Base-by-base conservation (phyloP, 2,888 invertebrate genomes). In the Lamellibrachia columna region DNA sequence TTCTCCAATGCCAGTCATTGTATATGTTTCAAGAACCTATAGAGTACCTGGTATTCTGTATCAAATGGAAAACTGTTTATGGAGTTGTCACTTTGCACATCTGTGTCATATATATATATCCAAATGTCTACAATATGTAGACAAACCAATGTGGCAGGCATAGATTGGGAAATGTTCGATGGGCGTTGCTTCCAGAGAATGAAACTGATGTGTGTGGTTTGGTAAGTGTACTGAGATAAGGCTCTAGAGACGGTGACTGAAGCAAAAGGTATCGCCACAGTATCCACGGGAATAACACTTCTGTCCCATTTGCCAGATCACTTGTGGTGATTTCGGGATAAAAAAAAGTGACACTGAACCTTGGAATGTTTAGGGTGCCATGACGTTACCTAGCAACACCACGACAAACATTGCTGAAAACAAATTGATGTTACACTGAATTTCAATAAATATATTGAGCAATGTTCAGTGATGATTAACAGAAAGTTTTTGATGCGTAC, bases 391-490 rank as follows among this genome's bases (percentile, higher is more conserved):
- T 40, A 40, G 40, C 40, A 40, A 40, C 0, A 40, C 40, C 40
- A 40, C 1, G 40, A 40, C 40, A 40, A 40, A 40, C 40, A 40
- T 40, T 40, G 40, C 40, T 40, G 40, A 40, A 40, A 40, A 40
- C 40, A 40, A 40, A 40, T 40, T 40, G 40, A 40, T 15, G 75
- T 75, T 75, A n/a, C 75, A 75, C 75, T 75, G 75, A 75, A 75
- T 75, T 75, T n/a, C 75, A 75, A 75, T 75, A 75, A 75, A 11
- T 75, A 75, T 75, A 75, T 75, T 75, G 75, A 75, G 75, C 75
- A 75, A 75, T 22, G 75, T 75, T n/a, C 75, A 75, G 75, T 75
- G 75, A 75, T 2, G 22, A 15, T 11, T 0, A 11, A 22, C 75
- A 22, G 75, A 75, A n/a, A 75, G 15, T n/a, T 75, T n/a, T 1